phyloP scores from a whole-genome alignment of 2,113 vertebrate genomes.

The Dasypus novemcinctus region DNA sequence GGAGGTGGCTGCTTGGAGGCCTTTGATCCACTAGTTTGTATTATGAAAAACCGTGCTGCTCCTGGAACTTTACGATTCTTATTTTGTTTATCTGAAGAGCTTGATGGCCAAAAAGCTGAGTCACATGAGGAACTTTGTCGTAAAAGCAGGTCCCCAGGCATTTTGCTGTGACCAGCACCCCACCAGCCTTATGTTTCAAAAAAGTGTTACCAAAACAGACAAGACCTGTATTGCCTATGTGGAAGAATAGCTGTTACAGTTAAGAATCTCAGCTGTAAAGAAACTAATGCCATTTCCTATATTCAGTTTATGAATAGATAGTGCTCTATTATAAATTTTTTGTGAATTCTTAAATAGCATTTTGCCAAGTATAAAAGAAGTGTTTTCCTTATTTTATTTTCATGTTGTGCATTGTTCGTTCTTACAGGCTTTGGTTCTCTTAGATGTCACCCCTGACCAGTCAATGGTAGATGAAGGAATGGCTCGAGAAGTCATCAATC shows the following conservation, averaged over 20 bases:
- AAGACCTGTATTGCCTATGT: background rate
- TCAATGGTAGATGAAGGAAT: constrained; percentile 97
- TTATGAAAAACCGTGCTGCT: background rate
- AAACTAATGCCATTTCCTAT: background rate
- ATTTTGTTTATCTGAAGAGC: background rate
- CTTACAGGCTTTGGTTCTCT: constrained; percentile 90
- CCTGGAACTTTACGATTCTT: background rate
- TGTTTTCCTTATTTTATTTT: background rate
- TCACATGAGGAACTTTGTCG: background rate
- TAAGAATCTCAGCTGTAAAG: background rate
- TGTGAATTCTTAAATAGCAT: background rate
- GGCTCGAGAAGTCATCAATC: constrained; percentile 97
- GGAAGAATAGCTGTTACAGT: background rate
- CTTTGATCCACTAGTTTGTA: background rate
- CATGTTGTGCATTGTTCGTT: background rate
- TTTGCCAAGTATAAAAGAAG: background rate
- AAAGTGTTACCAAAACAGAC: background rate
- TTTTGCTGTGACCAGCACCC: background rate
- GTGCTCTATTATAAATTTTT: background rate
- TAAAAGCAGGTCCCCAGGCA: background rate
- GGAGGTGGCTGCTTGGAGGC: background rate
- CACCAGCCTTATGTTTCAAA: background rate
- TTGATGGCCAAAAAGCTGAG: background rate
- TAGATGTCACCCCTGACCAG: constrained; percentile 95
- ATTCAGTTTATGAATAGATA: background rate